A percentile compares a stretch with the other conserved stretches of the same genome.
phyloP scores from a whole-genome alignment of 2,888 invertebrate species.

The Rhamnusium bicolor region DNA sequence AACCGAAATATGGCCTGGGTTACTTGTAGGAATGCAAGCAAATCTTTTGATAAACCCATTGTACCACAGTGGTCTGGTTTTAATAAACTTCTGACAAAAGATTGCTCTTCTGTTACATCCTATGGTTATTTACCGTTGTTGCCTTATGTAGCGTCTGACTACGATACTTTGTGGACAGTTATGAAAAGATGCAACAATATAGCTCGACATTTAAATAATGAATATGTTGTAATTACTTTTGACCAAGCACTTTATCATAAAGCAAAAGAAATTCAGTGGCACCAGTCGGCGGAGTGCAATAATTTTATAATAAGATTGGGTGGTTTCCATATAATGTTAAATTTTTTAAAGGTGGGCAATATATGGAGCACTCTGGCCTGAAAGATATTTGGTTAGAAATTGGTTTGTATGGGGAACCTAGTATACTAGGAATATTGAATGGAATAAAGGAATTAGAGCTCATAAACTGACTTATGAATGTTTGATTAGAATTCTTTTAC shows the following conservation, averaged over 20 bases:
- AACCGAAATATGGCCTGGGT: too few species aligned
- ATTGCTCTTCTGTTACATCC: not conserved
- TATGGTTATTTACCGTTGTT: not conserved
- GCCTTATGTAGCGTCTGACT: not conserved
- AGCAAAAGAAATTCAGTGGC: not conserved
- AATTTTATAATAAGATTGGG: not conserved
- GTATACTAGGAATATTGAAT: slow-evolving; percentile 18
- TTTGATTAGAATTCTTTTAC: slow-evolving; percentile 28
- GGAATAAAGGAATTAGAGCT: slow-evolving; percentile 43
- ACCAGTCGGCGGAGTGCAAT: not conserved
- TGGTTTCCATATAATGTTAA: not conserved
- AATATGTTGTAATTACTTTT: not conserved
- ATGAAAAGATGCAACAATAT: not conserved
- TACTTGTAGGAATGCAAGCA: not conserved
- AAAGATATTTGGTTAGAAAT: not conserved
- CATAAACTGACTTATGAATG: slow-evolving; percentile 47
- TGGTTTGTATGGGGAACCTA: not conserved
- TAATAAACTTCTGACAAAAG: not conserved
- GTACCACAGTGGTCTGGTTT: not conserved
- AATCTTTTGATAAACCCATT: not conserved
- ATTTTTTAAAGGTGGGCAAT: not conserved
- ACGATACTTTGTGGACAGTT: not conserved
- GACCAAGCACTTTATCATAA: not conserved
- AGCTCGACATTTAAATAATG: not conserved
- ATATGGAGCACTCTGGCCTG: not conserved